Conservation (phyloP, 2,888 invertebrate species). For the Melolontha melolontha region DNA sequence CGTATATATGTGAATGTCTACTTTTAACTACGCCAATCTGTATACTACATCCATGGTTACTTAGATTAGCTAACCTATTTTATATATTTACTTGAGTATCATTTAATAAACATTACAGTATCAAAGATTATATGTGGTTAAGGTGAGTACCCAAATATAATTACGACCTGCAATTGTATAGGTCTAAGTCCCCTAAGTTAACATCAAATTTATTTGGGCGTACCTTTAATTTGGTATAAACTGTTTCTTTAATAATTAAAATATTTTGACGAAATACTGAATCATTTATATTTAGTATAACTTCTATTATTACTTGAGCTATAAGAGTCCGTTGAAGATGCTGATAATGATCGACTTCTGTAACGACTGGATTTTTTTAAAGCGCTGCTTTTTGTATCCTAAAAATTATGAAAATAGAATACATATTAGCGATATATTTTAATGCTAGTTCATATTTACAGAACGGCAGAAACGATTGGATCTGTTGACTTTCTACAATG, state of each 20-base stretch:
- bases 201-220: too few species aligned
- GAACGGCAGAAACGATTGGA: slow-evolving; percentile 3
- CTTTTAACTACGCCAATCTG: too few species aligned
- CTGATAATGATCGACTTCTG: slow-evolving; percentile 90
- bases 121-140: too few species aligned
- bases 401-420: slow-evolving; percentile 55
- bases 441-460: slow-evolving; percentile 4
- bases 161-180: too few species aligned
- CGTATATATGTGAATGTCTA: too few species aligned
- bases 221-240: too few species aligned
- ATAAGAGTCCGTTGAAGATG: slow-evolving; percentile 95
- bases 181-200: too few species aligned
- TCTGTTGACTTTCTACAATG: not conserved
- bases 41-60: too few species aligned
- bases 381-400: slow-evolving; percentile 75
- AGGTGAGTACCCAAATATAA: too few species aligned
- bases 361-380: slow-evolving; percentile 90
- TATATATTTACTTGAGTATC: too few species aligned
- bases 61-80: too few species aligned
- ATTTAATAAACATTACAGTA: too few species aligned
- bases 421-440: not conserved
- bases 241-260: not conserved
- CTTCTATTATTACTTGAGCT: slow-evolving; percentile 77
- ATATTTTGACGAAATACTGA: not conserved
- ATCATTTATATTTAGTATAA: slow-evolving; percentile 5